Evolutionary conservation across 2,797 vertebrate species (phyloP), one percentile per base, ranked within the genome.

Genomic region (Eupleurogrammus muticus): DNA sequence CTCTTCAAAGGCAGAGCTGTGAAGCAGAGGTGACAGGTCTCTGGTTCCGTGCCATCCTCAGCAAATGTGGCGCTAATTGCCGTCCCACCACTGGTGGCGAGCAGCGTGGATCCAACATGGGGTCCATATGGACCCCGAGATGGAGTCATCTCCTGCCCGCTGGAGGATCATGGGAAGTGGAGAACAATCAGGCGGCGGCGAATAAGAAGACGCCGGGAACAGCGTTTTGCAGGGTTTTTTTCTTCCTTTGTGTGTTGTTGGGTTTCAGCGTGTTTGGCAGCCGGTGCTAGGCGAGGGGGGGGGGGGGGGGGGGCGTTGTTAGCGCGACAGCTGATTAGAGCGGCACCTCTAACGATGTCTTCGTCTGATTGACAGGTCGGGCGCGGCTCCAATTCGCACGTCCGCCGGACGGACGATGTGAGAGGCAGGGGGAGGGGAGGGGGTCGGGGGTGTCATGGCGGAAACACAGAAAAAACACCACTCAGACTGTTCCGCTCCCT

Each of bases 21-120:
- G 89, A 89, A 87, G 76, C 79, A 61, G 79, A 88, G 91, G 89
- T 93, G 93, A 88, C 86, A 84, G 89, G 84, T 87, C 88, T 79
- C 84, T 92, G 91, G 92, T 89, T 83, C 60, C 24, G 67, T 84
- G 91, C 91, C 92, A 93, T 86, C 87, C 70, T 85, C 79, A 84
- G 89, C 84, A 86, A 92, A 89, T 87, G 86, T 82, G 82, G 73
- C 12, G 80, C 90, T 94, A 93, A 94, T 94, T 93, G 90, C 81
- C 79, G 66, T 87, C 80, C 70, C 73, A 82, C 81, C 81, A 82
- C 86, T 89, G 83, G 84, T 83, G 72, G 67, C 42, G 70, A 83
- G 68, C 79, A 84, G 84, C 63, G 68, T 76, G 76, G 70, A 79
- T 81, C 82, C 85, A 84, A 86, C 85, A 87, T 70, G 76, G 79